Base-by-base conservation (phyloP, 2,888 invertebrate genomes). In the Cheilosia vernalis region DNA sequence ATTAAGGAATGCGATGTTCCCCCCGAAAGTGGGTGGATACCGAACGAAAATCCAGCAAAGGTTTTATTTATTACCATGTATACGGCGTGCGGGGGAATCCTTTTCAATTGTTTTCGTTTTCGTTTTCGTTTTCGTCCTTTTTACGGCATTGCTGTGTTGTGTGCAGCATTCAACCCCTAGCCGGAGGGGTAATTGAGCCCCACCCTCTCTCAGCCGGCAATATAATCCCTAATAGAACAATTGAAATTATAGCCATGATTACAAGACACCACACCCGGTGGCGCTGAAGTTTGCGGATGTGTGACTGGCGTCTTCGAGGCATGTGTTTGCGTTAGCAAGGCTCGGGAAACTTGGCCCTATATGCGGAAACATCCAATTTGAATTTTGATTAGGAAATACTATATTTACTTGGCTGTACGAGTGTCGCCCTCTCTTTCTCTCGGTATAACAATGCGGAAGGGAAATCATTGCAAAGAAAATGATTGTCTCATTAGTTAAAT, bases 321-420 rank as follows among this genome's bases (percentile, higher is more conserved):
- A 42, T 76, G 66, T 72, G 56, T 37, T 66, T 51, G 33, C 17
- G 24, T 27, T 51, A 40, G 51, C n/a, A 60, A 21, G 40, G 27
- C 53, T 47, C 30, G 33, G 42, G 21, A 64, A 66, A 70, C 74
- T 74, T 70, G 27, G 55, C 51, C 78, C 24, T 73, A 76, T 74
- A 76, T 79, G 74, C 66, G 72, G 73, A 72, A 87, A 78, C 70
- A 89, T 89, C 89, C 90, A 91, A 91, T 91, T 91, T 91, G 90
- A 90, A 91, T 91, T 91, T 91, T 91, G 91, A 91, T 91, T 91
- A 91, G 91, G 89, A 91, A 91, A 90, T 89, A 49, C 17, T 51
- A 89, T 91, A 88, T 90, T 90, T 89, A 89, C 88, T 79, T 64
- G 55, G 24, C 21, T 56, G 47, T n/a, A 37, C 61, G 58, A 56